Conservation (phyloP, 2,888 invertebrate species). For the Oscheius myriophilus region DNA sequence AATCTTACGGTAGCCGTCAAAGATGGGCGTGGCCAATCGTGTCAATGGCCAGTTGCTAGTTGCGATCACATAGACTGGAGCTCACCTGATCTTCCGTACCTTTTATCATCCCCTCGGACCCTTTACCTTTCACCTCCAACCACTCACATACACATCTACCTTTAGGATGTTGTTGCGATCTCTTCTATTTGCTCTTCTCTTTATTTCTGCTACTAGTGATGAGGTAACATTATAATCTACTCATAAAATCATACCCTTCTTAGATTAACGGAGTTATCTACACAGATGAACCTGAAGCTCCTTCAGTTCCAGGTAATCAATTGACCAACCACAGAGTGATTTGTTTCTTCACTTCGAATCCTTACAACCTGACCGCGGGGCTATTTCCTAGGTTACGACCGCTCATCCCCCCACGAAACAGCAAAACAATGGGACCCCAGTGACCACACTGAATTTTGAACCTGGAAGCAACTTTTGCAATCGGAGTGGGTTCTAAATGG, state of each 20-base stretch:
- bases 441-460: background rate
- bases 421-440: constrained; percentile 12
- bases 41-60: constrained; percentile 26
- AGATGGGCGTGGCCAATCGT: constrained; percentile 31
- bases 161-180: constrained; percentile 19
- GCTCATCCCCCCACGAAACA: constrained; percentile 6
- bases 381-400: constrained; percentile 14
- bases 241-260: background rate
- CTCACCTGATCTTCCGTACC: constrained; percentile 5
- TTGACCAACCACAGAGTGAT: background rate
- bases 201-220: background rate
- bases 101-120: background rate
- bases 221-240: constrained; percentile 3
- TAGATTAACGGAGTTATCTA: constrained; percentile 6
- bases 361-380: constrained; percentile 11
- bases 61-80: constrained; percentile 18
- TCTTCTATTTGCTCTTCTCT: constrained; percentile 3
- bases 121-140: background rate
- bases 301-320: constrained; percentile 17
- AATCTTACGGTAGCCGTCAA: constrained; percentile 32
- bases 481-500: no score
- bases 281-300: constrained; percentile 20
- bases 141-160: background rate
- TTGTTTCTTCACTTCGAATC: background rate
- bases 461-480: no score